These are phyloP conservation scores for Ceryle rudis DNA, from an alignment of 2,797 vertebrate species.

Conservation along the genomic window DNA sequence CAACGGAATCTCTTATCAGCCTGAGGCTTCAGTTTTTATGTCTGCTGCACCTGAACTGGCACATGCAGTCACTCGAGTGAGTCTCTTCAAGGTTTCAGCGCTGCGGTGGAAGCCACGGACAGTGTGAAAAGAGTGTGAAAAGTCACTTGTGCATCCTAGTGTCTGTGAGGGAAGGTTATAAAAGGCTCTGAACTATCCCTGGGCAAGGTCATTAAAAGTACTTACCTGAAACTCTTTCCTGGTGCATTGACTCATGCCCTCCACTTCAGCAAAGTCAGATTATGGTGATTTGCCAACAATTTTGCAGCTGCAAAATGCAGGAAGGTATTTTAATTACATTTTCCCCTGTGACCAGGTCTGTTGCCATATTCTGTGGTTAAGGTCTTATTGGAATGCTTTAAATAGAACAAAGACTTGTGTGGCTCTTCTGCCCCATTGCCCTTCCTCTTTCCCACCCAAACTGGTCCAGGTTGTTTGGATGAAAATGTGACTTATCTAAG, in stretches of 20 bases:
- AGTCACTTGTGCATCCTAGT: neutral
- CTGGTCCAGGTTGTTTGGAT: neutral
- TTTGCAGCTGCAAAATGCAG: constrained; percentile 54
- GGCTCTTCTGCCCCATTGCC: neutral
- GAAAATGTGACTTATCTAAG: neutral
- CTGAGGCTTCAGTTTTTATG: neutral
- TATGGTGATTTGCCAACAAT: constrained; percentile 38
- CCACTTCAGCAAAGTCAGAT: constrained; percentile 41
- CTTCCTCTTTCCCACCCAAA: neutral
- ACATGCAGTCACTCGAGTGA: neutral
- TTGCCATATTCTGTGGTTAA: constrained; percentile 15
- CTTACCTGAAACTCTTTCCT: constrained; percentile 37
- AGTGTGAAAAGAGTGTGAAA: neutral
- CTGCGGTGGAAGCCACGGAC: neutral
- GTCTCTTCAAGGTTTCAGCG: neutral
- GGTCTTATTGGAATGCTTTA: constrained; percentile 35
- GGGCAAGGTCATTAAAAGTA: constrained; percentile 21
- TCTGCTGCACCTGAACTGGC: neutral
- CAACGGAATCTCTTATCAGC: neutral
- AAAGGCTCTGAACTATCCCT: neutral
- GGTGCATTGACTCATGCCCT: constrained; percentile 36
- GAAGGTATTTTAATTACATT: constrained; percentile 67
- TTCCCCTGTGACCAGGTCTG: constrained; percentile 38
- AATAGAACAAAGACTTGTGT: constrained; percentile 32
- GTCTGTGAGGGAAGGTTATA: neutral